Base-by-base conservation (phyloP, 64 coral and sea anemone genomes). In the Platygyra sinensis region DNA sequence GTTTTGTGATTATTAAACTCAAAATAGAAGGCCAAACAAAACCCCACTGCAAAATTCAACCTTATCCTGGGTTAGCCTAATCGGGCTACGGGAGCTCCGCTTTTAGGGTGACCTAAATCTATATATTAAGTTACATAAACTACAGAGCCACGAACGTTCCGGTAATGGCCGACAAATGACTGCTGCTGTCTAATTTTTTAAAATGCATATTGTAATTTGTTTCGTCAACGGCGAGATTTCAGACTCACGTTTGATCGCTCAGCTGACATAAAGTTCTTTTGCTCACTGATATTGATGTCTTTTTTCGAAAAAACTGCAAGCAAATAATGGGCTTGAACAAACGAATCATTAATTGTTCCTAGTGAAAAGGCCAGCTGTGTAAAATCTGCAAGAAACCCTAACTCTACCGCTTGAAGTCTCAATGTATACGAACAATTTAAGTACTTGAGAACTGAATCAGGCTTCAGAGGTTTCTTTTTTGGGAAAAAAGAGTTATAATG, bases 171-270 rank as follows among this genome's bases (percentile, higher is more conserved):
- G 52, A 12, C 33, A 28, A 64, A 15, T 24, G 63, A 14, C 19
- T 15, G 38, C 11, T 33, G 33, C 62, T 28, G 81, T 52, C 67
- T 12, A 72, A 42, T 24, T 24, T 52, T 85, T 85, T 81, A 63
- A 85, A 85, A 10, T 71, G 8, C 81, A 85, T 49, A 85, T 51
- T 71, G n/a, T 71, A 64, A 27, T 69, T 49, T 83, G 33, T 85
- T 85, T 72, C 32, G 62, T 27, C 38, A 28, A 71, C 60, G 81
- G 62, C 24, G 24, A 83, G 60, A 50, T 18, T 80, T 32, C 5
- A 30, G 17, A 36, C 62, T 85, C 81, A 85, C 60, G 81, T 63
- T 85, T 85, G 81, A 85, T 71, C 60, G 62, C 63, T 14, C 81
- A 36, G n/a, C 24, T 50, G 81, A 69, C 17, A 85, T 28, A 69